phyloP scores from a whole-genome alignment of 2,113 vertebrate genomes.

The Calidris pugnax region DNA sequence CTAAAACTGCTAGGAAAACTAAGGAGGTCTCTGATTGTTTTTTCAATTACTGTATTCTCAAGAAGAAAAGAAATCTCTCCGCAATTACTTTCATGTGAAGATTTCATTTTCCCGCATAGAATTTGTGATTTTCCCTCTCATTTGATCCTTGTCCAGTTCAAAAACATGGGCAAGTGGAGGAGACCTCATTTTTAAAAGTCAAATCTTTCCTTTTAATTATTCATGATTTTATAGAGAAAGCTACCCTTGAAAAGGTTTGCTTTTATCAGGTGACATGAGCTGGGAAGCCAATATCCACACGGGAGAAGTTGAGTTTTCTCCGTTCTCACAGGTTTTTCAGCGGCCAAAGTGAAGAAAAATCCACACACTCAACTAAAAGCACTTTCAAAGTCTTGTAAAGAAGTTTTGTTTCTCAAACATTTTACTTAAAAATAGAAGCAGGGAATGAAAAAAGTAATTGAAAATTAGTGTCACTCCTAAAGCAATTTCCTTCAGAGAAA shows the following conservation, averaged over 20 bases:
- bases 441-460: neutral
- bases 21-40: neutral
- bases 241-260: neutral
- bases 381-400: neutral
- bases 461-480: conserved; percentile 19
- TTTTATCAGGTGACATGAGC: neutral
- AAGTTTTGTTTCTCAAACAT: neutral
- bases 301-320: neutral
- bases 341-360: neutral
- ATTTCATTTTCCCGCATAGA: neutral
- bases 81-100: neutral
- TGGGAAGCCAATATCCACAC: neutral
- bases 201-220: neutral
- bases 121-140: neutral
- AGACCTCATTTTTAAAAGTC: neutral
- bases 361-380: neutral
- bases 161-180: neutral
- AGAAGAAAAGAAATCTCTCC: neutral
- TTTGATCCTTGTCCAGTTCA: neutral
- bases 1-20: neutral
- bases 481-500: conserved; percentile 3
- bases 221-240: neutral
- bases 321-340: neutral
- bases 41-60: neutral
- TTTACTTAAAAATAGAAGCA: conserved; percentile 15